These are phyloP conservation scores for Seira sanloemensis DNA, from an alignment of 2,888 invertebrate species.

Conservation along the genomic window DNA sequence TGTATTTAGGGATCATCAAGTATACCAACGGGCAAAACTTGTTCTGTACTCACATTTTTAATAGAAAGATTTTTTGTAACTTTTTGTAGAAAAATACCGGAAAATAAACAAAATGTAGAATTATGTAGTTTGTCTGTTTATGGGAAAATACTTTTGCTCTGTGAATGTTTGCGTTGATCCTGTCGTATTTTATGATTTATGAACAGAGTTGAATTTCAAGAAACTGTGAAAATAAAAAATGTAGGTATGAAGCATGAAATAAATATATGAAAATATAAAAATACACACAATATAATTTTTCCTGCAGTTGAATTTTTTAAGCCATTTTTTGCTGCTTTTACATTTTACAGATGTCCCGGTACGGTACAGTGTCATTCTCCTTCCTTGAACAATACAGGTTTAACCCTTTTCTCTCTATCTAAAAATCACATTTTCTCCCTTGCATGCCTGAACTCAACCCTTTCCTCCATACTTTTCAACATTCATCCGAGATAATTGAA, in stretches of 20 bases:
- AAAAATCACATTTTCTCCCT: background rate
- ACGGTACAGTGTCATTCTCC: background rate
- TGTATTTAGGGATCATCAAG: too few species aligned
- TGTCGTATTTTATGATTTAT: constrained; percentile 66
- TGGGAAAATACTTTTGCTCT: background rate
- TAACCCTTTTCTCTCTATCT: constrained; percentile 47
- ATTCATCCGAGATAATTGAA: constrained; percentile 49
- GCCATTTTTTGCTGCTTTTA: constrained; percentile 25
- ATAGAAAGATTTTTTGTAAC: too few species aligned
- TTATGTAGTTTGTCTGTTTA: too few species aligned
- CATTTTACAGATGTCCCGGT: constrained; percentile 31
- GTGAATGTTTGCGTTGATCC: background rate
- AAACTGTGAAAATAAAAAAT: background rate
- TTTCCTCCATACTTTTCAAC: constrained; percentile 35
- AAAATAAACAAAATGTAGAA: too few species aligned
- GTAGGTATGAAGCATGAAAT: constrained; percentile 32
- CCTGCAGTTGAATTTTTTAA: constrained; percentile 26
- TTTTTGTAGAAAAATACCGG: too few species aligned
- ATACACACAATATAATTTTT: constrained; percentile 30
- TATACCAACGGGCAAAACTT: too few species aligned
- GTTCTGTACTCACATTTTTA: too few species aligned
- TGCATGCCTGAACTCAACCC: constrained; percentile 52
- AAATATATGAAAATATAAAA: constrained; percentile 37
- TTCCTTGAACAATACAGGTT: background rate
- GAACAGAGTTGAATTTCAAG: constrained; percentile 65